phyloP scores from a whole-genome alignment of 2,113 vertebrate species.

The Isurus oxyrinchus region DNA sequence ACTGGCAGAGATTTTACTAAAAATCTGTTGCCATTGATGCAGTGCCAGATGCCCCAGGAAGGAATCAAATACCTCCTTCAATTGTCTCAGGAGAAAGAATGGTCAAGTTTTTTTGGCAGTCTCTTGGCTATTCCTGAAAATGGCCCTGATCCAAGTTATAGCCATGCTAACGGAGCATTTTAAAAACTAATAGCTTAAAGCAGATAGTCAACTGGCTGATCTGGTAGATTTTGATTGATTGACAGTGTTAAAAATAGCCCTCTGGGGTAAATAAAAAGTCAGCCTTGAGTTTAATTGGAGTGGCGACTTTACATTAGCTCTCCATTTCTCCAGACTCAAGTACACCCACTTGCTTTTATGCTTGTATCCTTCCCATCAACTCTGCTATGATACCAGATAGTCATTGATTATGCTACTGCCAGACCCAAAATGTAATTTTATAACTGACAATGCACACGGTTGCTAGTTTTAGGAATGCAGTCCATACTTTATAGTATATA shows the following conservation, averaged over 20 bases:
- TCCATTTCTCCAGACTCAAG: neutral
- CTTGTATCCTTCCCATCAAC: neutral
- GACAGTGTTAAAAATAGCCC: neutral
- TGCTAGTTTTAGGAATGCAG: neutral
- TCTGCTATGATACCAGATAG: neutral
- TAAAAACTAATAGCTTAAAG: neutral
- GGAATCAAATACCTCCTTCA: neutral
- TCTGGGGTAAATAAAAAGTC: neutral
- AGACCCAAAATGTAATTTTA: neutral
- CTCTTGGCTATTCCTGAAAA: neutral
- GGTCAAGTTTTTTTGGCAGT: neutral
- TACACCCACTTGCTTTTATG: neutral
- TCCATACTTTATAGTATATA: neutral
- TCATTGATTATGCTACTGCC: neutral
- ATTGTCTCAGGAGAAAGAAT: neutral
- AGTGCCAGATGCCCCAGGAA: conserved; percentile 1
- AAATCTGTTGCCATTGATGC: conserved; percentile 2
- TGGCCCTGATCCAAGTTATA: neutral
- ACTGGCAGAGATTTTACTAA: neutral
- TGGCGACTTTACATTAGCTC: neutral
- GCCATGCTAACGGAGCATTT: neutral
- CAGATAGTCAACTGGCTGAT: neutral
- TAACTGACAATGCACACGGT: no score
- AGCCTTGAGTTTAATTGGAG: neutral
- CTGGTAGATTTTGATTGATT: conserved; percentile 11